Conservation (phyloP, 2,888 invertebrate genomes). For the Rotaria macrura region DNA sequence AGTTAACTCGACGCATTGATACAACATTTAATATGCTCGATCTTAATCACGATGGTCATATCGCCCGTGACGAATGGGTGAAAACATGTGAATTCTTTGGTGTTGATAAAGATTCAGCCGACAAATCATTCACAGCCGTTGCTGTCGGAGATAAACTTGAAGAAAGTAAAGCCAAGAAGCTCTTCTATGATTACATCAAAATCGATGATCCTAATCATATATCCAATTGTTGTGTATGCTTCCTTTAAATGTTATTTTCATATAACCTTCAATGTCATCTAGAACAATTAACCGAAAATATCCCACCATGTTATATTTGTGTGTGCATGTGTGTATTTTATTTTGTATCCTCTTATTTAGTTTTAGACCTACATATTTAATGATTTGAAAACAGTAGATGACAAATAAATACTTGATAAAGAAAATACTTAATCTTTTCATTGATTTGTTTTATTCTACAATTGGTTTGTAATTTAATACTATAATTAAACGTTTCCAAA, state of each 20-base stretch:
- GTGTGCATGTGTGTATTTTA: too few relatives aligned
- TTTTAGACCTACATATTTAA: too few relatives aligned
- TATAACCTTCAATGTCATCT: background rate
- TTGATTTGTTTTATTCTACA: too few relatives aligned
- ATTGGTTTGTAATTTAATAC: too few relatives aligned
- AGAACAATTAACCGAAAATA: too few relatives aligned
- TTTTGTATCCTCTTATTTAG: too few relatives aligned
- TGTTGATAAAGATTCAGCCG: background rate
- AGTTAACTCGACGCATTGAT: background rate
- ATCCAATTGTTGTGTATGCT: background rate
- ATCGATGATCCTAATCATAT: constrained; percentile 12
- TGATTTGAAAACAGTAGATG: too few relatives aligned
- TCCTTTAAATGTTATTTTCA: background rate
- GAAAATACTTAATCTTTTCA: too few relatives aligned
- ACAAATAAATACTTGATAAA: too few relatives aligned
- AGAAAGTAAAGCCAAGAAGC: background rate
- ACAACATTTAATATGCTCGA: constrained; percentile 18
- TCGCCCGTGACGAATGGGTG: background rate
- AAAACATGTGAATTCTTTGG: constrained; percentile 7
- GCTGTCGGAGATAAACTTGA: background rate
- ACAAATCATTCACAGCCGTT: background rate
- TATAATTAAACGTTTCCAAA: too few relatives aligned
- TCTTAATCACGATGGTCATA: constrained; percentile 5
- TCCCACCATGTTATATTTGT: too few relatives aligned
- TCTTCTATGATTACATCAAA: constrained; percentile 6